phyloP scores from a whole-genome alignment of 2,797 vertebrate genomes.

The Gallinago solitaria region DNA sequence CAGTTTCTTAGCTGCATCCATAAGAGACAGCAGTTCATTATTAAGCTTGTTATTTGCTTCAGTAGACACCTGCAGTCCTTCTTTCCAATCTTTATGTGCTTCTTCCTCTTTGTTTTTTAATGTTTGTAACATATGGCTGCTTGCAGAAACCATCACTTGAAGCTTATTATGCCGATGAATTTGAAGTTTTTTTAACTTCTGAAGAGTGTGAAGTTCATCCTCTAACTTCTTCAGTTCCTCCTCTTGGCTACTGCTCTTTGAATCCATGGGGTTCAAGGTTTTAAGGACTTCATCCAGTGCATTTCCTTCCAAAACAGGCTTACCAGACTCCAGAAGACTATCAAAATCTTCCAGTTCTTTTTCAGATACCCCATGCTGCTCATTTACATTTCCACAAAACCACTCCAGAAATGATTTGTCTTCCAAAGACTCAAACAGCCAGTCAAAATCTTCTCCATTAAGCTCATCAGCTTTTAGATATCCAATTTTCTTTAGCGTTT shows the following conservation, averaged over 20 bases:
- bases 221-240: slow-evolving; percentile 78
- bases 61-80: slow-evolving; percentile 70
- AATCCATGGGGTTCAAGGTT: slow-evolving; percentile 71
- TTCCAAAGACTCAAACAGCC: slow-evolving; percentile 89
- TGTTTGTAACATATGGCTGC: slow-evolving; percentile 71
- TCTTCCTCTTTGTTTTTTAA: slow-evolving; percentile 75
- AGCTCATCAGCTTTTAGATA: slow-evolving; percentile 83
- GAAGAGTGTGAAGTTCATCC: slow-evolving; percentile 82
- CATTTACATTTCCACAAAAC: slow-evolving; percentile 85
- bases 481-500: slow-evolving; percentile 83
- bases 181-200: slow-evolving; percentile 82
- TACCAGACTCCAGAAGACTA: slow-evolving; percentile 76
- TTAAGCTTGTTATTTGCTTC: slow-evolving; percentile 80
- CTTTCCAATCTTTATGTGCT: slow-evolving; percentile 68
- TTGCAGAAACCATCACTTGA: slow-evolving; percentile 77
- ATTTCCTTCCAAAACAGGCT: slow-evolving; percentile 83
- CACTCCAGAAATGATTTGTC: slow-evolving; percentile 86
- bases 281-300: slow-evolving; percentile 86
- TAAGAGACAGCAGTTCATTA: slow-evolving; percentile 78
- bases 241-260: slow-evolving; percentile 45
- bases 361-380: slow-evolving; percentile 77
- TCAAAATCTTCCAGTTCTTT: slow-evolving; percentile 83
- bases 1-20: slow-evolving; percentile 75
- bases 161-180: slow-evolving; percentile 81
- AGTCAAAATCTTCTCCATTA: slow-evolving; percentile 92